phyloP scores from a whole-genome alignment of 92 coral and sea anemone genomes.

The Meandrina meandrites region DNA sequence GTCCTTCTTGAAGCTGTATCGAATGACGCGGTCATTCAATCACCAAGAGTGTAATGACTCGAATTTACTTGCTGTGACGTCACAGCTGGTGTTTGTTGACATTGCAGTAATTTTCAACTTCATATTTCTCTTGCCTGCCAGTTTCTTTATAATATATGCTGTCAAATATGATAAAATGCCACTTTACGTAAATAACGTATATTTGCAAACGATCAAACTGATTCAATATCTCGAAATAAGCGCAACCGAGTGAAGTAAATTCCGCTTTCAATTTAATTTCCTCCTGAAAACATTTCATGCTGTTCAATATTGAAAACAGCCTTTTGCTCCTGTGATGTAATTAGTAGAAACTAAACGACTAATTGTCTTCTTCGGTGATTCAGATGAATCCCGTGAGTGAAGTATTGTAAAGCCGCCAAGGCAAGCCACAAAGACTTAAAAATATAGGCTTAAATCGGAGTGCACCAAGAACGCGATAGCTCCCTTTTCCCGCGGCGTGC shows the following conservation, averaged over 20 bases:
- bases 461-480: too few species aligned
- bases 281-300: neutral
- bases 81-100: slow-evolving; percentile 8
- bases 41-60: neutral
- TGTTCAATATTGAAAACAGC: neutral
- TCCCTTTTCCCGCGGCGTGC: too few species aligned
- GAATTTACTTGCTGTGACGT: slow-evolving; percentile 5
- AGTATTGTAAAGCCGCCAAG: too few species aligned
- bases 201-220: neutral
- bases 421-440: too few species aligned
- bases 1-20: neutral
- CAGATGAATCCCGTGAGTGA: too few species aligned
- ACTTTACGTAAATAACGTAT: neutral
- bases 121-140: neutral
- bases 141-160: neutral
- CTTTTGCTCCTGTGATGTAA: neutral
- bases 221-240: neutral
- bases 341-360: neutral
- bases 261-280: neutral
- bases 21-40: neutral
- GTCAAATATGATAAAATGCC: neutral
- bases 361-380: neutral
- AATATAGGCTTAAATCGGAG: too few species aligned
- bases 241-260: neutral
- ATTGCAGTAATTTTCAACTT: neutral